Base-by-base conservation (phyloP, 2,797 vertebrate species). In the Hoplostethus mediterraneus region DNA sequence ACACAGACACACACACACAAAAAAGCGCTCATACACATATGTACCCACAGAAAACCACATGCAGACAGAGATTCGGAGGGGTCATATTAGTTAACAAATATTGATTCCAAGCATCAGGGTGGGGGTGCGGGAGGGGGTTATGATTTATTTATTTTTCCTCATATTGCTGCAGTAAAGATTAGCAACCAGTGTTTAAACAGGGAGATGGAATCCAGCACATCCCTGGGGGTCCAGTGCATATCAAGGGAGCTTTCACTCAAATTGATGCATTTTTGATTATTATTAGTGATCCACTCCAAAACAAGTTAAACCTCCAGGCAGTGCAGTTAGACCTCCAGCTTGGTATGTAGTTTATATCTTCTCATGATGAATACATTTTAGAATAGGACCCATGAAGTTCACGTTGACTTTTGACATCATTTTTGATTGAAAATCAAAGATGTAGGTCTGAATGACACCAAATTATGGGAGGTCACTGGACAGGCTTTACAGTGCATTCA, bases 41-140 rank as follows among this genome's bases (percentile, higher is more conserved):
- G 7, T 6, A 53, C 21, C 11, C 51, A 11, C 21, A 53, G 4
- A 30, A 28, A 71, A 67, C 71, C 42, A 62, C 53, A 83, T 71
- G 59, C 60, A 75, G 47, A 71, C 5, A 11, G 28, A 66, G 40
- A 82, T 77, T 66, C 55, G 59, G 59, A 48, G 63, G 79, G 82
- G 75, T 87, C 73, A 81, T 60, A 67, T 49, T 83, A 75, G 77
- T 82, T 82, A 79, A 83, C 67, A 84, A 75, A 79, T 78, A 88
- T 81, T 66, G 71, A 87, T 84, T 80, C 16, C 6, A 45, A 61
- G 75, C 79, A 67, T 71, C 21, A 72, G 75, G 63, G 30, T 28
- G 14, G 54, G 73, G 63, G 21, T 57, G 28, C 3, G 11, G 56
- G 13, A 17, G 6, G 21, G 49, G 40, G 76, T 78, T 81, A 60